These are phyloP conservation scores for Drosophila falleni DNA, from an alignment of 2,888 invertebrate species.

Conservation along the genomic window DNA sequence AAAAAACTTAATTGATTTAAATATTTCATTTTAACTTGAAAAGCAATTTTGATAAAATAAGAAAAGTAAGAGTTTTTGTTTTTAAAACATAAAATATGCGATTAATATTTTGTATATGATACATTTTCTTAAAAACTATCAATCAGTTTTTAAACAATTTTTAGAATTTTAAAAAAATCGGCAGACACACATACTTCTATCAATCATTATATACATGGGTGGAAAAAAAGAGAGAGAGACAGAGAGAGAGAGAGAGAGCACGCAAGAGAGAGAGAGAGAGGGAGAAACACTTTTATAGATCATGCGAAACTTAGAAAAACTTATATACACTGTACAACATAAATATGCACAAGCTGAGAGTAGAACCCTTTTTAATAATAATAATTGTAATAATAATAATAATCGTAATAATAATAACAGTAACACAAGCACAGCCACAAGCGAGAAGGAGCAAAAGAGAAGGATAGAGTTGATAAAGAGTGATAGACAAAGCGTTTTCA, in stretches of 20 bases:
- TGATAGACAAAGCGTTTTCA: slow-evolving; percentile 8
- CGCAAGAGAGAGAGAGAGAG: background rate
- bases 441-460: slow-evolving; percentile 7
- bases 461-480: background rate
- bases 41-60: too few species aligned
- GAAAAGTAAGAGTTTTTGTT: too few species aligned
- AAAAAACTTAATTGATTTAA: too few species aligned
- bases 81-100: too few species aligned
- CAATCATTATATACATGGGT: too few species aligned
- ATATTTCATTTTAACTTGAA: too few species aligned
- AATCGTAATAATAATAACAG: background rate
- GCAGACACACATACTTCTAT: too few species aligned
- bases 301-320: background rate
- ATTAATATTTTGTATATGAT: too few species aligned
- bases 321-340: background rate
- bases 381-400: background rate
- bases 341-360: background rate
- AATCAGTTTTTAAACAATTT: too few species aligned
- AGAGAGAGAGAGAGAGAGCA: background rate
- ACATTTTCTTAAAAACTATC: too few species aligned
- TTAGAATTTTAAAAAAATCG: too few species aligned
- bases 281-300: background rate
- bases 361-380: background rate
- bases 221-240: background rate
- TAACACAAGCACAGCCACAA: slow-evolving; percentile 22